A percentile compares a stretch with the other conserved stretches of the same genome.
Evolutionary conservation across 1,140 invertebrate genomes (phyloP).

Genomic region (Armadillidium nasatum): DNA sequence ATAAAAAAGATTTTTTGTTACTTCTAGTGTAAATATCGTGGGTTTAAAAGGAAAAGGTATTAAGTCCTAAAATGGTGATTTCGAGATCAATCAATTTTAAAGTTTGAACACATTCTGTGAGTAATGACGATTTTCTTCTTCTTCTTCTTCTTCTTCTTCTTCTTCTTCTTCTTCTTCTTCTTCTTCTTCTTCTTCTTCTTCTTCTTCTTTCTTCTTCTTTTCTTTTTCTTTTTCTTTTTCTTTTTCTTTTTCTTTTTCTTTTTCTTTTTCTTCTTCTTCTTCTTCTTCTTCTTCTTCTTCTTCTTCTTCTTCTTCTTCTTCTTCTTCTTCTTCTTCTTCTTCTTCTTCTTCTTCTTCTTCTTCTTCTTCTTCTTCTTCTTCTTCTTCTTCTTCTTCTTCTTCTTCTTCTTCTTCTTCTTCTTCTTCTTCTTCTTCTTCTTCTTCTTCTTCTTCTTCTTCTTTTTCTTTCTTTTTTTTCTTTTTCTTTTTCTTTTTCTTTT

Average conservation of each 20-base stretch:
- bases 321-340: slow-evolving; percentile 9
- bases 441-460: slow-evolving; percentile 9
- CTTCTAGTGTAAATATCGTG: too few relatives aligned
- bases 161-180: slow-evolving; percentile 9
- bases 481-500: slow-evolving; percentile 11
- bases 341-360: slow-evolving; percentile 9
- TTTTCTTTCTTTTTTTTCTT: slow-evolving; percentile 10
- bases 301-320: slow-evolving; percentile 9
- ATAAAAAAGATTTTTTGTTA: too few relatives aligned
- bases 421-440: slow-evolving; percentile 9
- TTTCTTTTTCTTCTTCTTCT: slow-evolving; percentile 9
- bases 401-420: slow-evolving; percentile 9
- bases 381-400: slow-evolving; percentile 9
- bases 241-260: slow-evolving; percentile 10
- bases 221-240: slow-evolving; percentile 10
- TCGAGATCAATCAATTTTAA: too few relatives aligned
- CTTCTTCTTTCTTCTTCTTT: slow-evolving; percentile 10
- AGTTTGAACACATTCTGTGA: too few relatives aligned
- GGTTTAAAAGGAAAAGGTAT: too few relatives aligned
- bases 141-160: slow-evolving; percentile 9
- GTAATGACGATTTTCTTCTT: slow-evolving; percentile 1
- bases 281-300: slow-evolving; percentile 9
- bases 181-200: slow-evolving; percentile 9
- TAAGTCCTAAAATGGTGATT: too few relatives aligned
- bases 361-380: slow-evolving; percentile 9